Evolutionary conservation across 2,797 vertebrate genomes (phyloP).

Genomic region (Sphaeramia orbicularis): DNA sequence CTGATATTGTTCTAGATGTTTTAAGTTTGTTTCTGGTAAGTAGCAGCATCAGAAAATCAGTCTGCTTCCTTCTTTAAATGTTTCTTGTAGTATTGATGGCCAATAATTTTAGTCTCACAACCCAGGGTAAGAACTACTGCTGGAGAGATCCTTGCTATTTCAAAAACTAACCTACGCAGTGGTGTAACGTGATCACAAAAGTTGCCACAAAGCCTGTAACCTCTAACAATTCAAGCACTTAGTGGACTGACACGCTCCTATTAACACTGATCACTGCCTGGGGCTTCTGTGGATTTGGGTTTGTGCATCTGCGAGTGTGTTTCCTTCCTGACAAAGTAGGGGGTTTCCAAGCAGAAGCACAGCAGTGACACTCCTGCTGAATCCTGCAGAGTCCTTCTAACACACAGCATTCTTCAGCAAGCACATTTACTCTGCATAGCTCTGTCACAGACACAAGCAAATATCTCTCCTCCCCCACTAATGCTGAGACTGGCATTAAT

Average conservation of each 20-base stretch:
- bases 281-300: slow-evolving; percentile 60
- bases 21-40: too few species aligned
- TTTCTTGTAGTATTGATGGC: too few species aligned
- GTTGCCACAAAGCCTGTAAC: slow-evolving; percentile 43
- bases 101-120: background rate
- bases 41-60: too few species aligned
- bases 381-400: slow-evolving; percentile 71
- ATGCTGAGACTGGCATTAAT: slow-evolving; percentile 69
- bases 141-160: slow-evolving; percentile 51
- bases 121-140: slow-evolving; percentile 69
- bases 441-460: slow-evolving; percentile 42
- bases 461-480: slow-evolving; percentile 59
- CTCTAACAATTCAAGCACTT: slow-evolving; percentile 17
- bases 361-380: slow-evolving; percentile 52
- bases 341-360: slow-evolving; percentile 65
- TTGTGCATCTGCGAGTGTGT: slow-evolving; percentile 64
- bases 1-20: too few species aligned
- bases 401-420: slow-evolving; percentile 62
- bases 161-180: slow-evolving; percentile 77
- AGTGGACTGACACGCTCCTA: slow-evolving; percentile 57
- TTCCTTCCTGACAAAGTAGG: slow-evolving; percentile 70
- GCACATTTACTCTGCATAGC: slow-evolving; percentile 42
- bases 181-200: slow-evolving; percentile 40
- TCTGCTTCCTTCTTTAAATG: too few species aligned
- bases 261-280: slow-evolving; percentile 66